Conservation (phyloP, 2,113 vertebrate genomes). For the Maccullochella peelii region DNA sequence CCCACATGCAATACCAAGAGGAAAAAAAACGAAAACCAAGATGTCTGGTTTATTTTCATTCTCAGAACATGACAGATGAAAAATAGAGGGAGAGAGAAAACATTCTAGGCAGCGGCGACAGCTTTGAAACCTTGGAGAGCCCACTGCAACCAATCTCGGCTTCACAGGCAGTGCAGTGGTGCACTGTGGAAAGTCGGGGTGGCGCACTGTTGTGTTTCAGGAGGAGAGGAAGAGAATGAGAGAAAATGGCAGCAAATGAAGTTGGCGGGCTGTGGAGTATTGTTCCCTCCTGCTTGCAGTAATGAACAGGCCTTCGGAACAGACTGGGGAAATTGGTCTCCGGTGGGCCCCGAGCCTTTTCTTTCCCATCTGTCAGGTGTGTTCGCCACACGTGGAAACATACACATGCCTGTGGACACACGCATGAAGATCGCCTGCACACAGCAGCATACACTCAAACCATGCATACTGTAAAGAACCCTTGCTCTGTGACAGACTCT, state of each 20-base stretch:
- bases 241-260: conserved; percentile 79
- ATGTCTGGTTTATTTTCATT: conserved; percentile 67
- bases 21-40: conserved; percentile 33
- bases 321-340: conserved; percentile 74
- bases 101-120: conserved; percentile 61
- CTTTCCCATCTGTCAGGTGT: conserved; percentile 66
- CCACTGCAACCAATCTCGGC: conserved; percentile 73
- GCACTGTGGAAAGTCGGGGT: conserved; percentile 69
- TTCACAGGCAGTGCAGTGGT: conserved; percentile 60
- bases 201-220: conserved; percentile 47
- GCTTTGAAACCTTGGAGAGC: conserved; percentile 70
- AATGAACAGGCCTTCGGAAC: conserved; percentile 75
- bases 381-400: conserved; percentile 35
- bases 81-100: conserved; percentile 59
- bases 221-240: conserved; percentile 53
- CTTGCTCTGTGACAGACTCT: not conserved
- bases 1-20: conserved; percentile 17
- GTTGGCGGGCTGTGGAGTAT: conserved; percentile 72
- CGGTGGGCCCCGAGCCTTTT: conserved; percentile 41
- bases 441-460: not conserved
- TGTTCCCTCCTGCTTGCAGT: conserved; percentile 71
- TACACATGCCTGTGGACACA: conserved; percentile 17
- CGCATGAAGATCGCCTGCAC: conserved; percentile 5
- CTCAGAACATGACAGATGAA: conserved; percentile 73
- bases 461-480: conserved; percentile 4